phyloP scores from a whole-genome alignment of 2,797 vertebrate genomes.

The Chaenodraco wilsoni region DNA sequence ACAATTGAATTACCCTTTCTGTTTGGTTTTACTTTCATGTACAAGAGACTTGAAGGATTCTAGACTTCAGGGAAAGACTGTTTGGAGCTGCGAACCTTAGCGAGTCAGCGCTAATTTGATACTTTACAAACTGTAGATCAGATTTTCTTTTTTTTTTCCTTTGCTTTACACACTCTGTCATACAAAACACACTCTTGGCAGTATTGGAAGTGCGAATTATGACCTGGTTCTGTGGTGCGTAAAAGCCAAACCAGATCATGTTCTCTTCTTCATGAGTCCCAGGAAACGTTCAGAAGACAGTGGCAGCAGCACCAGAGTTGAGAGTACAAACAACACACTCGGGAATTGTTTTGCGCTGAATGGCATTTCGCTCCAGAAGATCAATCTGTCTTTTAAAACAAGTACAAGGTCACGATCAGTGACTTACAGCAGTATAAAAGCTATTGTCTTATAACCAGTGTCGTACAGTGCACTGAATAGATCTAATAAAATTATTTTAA shows the following conservation, averaged over 20 bases:
- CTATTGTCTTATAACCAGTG: conserved; percentile 74
- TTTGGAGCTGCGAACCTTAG: conserved; percentile 38
- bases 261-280: conserved; percentile 61
- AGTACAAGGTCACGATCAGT: conserved; percentile 70
- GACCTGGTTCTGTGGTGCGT: conserved; percentile 63
- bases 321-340: conserved; percentile 70
- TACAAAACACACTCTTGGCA: conserved; percentile 79
- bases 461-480: conserved; percentile 75
- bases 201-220: conserved; percentile 77
- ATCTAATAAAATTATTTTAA: conserved; percentile 76
- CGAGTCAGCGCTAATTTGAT: conserved; percentile 56
- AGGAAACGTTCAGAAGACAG: conserved; percentile 64
- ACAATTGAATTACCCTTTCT: conserved; percentile 78
- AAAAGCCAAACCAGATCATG: conserved; percentile 61
- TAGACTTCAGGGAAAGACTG: conserved; percentile 62
- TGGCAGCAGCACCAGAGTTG: conserved; percentile 77
- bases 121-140: conserved; percentile 75
- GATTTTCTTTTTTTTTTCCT: conserved; percentile 37
- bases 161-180: conserved; percentile 71
- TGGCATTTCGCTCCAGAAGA: conserved; percentile 64
- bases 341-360: conserved; percentile 64
- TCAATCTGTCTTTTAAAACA: conserved; percentile 63
- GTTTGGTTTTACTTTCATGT: conserved; percentile 79
- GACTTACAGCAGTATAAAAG: conserved; percentile 78
- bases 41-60: conserved; percentile 78